Evolutionary conservation across 1,140 invertebrate genomes (phyloP).

Genomic region (Drosophila mayri): DNA sequence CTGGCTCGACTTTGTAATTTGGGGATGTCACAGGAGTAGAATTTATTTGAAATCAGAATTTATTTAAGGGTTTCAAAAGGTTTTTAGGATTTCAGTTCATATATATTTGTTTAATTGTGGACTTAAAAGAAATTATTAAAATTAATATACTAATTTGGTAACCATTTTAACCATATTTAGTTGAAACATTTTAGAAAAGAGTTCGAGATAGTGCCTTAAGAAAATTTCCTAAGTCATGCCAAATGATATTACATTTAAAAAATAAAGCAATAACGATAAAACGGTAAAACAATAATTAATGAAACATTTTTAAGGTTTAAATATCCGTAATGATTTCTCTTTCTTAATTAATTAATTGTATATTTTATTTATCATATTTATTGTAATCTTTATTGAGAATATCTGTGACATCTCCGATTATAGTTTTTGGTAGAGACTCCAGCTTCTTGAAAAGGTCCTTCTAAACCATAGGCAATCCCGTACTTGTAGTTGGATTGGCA

Average conservation of each 20-base stretch:
- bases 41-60: too few relatives aligned
- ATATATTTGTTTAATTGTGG: too few relatives aligned
- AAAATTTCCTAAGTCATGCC: neutral
- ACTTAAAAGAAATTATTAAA: too few relatives aligned
- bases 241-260: neutral
- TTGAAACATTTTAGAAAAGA: neutral
- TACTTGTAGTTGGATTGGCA: slow-evolving; percentile 45
- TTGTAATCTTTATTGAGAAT: neutral
- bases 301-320: too few relatives aligned
- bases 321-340: too few relatives aligned
- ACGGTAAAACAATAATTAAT: too few relatives aligned
- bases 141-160: too few relatives aligned
- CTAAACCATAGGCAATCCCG: slow-evolving; percentile 26
- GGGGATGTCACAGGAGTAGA: slow-evolving; percentile 15
- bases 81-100: too few relatives aligned
- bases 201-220: too few relatives aligned
- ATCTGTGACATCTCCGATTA: slow-evolving; percentile 10
- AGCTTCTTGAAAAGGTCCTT: slow-evolving; percentile 32
- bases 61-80: too few relatives aligned
- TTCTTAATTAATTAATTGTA: too few relatives aligned
- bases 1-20: slow-evolving; percentile 7
- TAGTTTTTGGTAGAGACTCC: slow-evolving; percentile 13
- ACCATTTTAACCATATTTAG: too few relatives aligned
- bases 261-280: neutral
- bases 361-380: neutral